phyloP scores from a whole-genome alignment of 1,140 invertebrate species.

The Akabosia matsudoensis region DNA sequence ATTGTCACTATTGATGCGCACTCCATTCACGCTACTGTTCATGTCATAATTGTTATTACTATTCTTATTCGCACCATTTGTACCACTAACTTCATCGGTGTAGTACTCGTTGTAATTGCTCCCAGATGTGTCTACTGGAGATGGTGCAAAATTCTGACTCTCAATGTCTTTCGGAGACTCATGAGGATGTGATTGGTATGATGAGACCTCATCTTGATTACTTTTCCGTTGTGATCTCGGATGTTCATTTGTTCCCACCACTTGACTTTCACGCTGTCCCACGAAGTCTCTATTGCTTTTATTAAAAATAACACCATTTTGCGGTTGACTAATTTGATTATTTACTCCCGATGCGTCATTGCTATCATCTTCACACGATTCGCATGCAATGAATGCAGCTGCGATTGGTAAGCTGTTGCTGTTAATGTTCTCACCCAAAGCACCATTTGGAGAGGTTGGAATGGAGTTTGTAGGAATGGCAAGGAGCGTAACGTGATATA shows the following conservation, averaged over 20 bases:
- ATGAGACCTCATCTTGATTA: background rate
- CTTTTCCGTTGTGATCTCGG: background rate
- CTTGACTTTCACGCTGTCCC: background rate
- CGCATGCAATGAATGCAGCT: background rate
- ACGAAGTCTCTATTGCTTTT: background rate
- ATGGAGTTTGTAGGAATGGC: conserved; percentile 2
- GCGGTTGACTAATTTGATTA: conserved; percentile 17
- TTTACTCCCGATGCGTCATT: background rate
- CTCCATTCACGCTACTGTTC: background rate
- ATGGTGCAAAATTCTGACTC: background rate
- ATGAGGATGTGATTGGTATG: too few relatives aligned
- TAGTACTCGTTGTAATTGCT: conserved; percentile 12
- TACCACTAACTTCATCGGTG: conserved; percentile 5
- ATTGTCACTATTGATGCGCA: background rate
- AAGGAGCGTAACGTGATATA: conserved; percentile 10
- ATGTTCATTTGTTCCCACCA: background rate
- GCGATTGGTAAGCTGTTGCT: background rate
- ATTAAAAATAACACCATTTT: conserved; percentile 13
- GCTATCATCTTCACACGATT: conserved; percentile 18
- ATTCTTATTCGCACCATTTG: background rate
- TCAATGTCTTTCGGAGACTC: too few relatives aligned
- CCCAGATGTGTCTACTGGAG: conserved; percentile 13
- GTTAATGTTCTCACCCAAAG: background rate
- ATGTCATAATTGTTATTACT: background rate
- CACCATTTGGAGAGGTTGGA: background rate